phyloP scores from a whole-genome alignment of 2,888 invertebrate genomes.

The Apamea monoglypha region DNA sequence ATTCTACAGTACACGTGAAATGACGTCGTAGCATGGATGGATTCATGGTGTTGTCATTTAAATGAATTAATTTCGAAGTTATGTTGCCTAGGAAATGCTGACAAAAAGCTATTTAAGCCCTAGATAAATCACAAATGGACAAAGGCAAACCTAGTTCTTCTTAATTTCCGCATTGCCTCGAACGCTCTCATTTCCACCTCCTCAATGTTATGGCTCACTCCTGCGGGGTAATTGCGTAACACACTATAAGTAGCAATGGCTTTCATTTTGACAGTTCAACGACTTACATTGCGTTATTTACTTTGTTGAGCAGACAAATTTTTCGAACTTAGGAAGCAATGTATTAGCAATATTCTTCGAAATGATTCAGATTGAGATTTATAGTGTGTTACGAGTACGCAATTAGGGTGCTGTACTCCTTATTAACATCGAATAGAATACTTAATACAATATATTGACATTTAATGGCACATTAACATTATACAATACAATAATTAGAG shows the following conservation, averaged over 20 bases:
- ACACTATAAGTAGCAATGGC: too few species aligned
- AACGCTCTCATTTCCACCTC: background rate
- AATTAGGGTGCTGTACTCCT: too few species aligned
- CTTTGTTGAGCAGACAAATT: too few species aligned
- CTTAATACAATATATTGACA: conserved; percentile 11
- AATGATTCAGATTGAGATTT: too few species aligned
- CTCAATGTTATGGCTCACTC: background rate
- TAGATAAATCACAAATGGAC: background rate
- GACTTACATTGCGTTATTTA: too few species aligned
- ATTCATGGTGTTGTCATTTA: background rate
- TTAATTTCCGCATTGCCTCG: background rate
- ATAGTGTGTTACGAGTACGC: too few species aligned
- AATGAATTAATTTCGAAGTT: background rate
- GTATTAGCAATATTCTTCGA: too few species aligned
- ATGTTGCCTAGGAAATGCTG: background rate
- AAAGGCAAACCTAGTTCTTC: background rate
- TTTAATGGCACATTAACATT: conserved; percentile 12
- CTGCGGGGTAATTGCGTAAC: too few species aligned
- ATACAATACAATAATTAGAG: conserved; percentile 20
- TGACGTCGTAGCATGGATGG: background rate
- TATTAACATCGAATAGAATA: conserved; percentile 53
- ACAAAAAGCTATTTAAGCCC: background rate
- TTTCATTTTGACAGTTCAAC: too few species aligned
- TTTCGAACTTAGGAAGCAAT: too few species aligned
- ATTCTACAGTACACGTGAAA: background rate